Evolutionary conservation across 2,113 vertebrate species (phyloP).

Genomic region (Triplophysa rosa): DNA sequence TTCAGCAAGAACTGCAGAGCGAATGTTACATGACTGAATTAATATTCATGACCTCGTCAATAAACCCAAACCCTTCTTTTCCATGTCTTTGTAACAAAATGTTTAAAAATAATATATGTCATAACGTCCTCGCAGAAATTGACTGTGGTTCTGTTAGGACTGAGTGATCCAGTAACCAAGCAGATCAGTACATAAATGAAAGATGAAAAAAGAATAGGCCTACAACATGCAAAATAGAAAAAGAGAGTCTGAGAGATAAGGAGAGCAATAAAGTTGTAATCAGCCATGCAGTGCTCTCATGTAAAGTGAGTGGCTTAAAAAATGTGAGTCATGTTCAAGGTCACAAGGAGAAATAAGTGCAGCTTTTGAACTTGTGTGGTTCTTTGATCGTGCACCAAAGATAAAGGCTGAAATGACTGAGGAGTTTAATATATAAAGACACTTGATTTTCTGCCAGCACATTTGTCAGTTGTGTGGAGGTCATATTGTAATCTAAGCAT

Average conservation of each 20-base stretch:
- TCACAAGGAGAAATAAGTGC: not conserved
- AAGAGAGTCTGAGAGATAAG: not conserved
- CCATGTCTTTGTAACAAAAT: too few species aligned
- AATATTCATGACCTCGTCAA: too few species aligned
- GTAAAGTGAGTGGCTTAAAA: not conserved
- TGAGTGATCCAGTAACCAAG: not conserved
- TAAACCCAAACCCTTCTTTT: too few species aligned
- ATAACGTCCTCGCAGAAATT: too few species aligned
- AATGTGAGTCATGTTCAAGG: not conserved
- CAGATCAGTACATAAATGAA: not conserved
- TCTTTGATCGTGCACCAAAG: conserved; percentile 19
- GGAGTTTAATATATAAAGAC: not conserved
- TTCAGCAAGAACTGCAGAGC: too few species aligned
- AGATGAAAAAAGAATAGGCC: not conserved
- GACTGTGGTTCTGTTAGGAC: not conserved
- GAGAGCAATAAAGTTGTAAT: not conserved
- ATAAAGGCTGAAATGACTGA: not conserved
- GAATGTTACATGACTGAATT: too few species aligned
- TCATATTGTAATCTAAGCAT: not conserved
- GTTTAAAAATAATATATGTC: too few species aligned
- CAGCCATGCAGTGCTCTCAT: not conserved
- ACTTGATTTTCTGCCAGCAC: not conserved
- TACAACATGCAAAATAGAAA: not conserved
- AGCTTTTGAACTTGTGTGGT: conserved; percentile 4
- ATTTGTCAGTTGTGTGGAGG: not conserved